Conservation (phyloP, 2,113 vertebrate species). For the Istiophorus platypterus region DNA sequence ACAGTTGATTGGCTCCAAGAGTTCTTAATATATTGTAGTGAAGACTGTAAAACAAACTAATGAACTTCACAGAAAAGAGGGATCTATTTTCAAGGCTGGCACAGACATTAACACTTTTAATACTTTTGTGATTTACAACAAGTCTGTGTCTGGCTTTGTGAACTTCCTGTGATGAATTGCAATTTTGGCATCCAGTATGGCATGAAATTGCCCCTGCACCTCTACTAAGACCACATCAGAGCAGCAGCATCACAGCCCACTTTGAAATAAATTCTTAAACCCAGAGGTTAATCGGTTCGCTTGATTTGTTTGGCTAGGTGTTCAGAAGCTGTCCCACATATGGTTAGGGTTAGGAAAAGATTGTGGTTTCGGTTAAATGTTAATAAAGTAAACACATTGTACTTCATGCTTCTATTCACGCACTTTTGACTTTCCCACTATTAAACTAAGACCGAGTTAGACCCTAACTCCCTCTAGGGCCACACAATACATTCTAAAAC, state of each 20-base stretch:
- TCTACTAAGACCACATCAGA: not conserved
- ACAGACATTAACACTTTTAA: not conserved
- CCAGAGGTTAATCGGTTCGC: not conserved
- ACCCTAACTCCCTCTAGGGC: too few species aligned
- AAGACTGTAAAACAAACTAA: slow-evolving; percentile 48
- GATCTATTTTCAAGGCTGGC: not conserved
- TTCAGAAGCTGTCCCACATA: too few species aligned
- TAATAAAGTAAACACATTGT: too few species aligned
- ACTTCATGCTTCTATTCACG: too few species aligned
- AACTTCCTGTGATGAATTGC: not conserved
- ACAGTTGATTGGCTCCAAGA: slow-evolving; percentile 59
- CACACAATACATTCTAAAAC: too few species aligned
- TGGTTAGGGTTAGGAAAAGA: too few species aligned
- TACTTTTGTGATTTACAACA: not conserved
- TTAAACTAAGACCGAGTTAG: too few species aligned
- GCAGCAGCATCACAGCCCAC: not conserved
- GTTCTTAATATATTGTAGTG: slow-evolving; percentile 43
- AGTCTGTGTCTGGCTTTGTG: not conserved
- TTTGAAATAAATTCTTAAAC: not conserved
- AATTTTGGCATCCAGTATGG: too few species aligned
- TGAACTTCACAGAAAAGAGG: slow-evolving; percentile 9
- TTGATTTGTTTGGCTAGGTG: not conserved
- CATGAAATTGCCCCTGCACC: too few species aligned
- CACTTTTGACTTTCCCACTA: too few species aligned
- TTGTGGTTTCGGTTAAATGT: too few species aligned